A percentile compares a stretch with the other conserved stretches of the same genome.
Conservation (phyloP, 2,113 vertebrate species). For the Megalops atlanticus region DNA sequence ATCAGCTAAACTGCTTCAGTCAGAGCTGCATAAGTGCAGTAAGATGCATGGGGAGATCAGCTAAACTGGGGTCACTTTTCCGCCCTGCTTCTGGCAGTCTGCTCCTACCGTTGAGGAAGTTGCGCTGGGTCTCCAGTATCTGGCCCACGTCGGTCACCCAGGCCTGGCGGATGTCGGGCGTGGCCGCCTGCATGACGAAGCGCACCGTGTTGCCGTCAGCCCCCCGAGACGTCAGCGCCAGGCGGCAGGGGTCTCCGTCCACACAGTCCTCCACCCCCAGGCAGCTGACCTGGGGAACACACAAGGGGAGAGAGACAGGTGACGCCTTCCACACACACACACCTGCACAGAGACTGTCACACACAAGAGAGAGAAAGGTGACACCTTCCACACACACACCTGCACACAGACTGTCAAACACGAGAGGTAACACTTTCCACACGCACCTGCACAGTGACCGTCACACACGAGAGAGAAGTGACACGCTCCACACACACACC, state of each 20-base stretch:
- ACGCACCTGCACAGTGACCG: no score
- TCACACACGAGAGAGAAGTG: no score
- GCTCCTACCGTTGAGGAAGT: slow-evolving; percentile 93
- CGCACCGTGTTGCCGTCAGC: slow-evolving; percentile 80
- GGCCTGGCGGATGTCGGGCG: slow-evolving; percentile 82
- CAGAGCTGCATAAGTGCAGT: no score
- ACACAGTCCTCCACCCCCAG: slow-evolving; percentile 92
- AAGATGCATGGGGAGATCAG: no score
- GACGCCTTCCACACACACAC: not conserved
- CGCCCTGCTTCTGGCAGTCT: not conserved
- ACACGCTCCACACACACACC: no score
- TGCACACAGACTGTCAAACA: no score
- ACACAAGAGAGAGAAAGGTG: no score
- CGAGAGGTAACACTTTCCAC: no score
- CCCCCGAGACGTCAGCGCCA: slow-evolving; percentile 89
- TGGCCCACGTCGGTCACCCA: slow-evolving; percentile 98
- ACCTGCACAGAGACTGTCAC: slow-evolving; percentile 24
- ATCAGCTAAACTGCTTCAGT: no score
- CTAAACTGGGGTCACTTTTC: not conserved
- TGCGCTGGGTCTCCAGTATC: slow-evolving; percentile 97
- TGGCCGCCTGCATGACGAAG: slow-evolving; percentile 85
- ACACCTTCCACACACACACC: no score
- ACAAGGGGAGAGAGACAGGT: not conserved
- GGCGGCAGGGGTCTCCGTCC: slow-evolving; percentile 92
- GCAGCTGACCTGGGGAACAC: slow-evolving; percentile 88